These are phyloP conservation scores for Limnephilus marmoratus DNA, from an alignment of 2,888 invertebrate species.

Conservation along the genomic window DNA sequence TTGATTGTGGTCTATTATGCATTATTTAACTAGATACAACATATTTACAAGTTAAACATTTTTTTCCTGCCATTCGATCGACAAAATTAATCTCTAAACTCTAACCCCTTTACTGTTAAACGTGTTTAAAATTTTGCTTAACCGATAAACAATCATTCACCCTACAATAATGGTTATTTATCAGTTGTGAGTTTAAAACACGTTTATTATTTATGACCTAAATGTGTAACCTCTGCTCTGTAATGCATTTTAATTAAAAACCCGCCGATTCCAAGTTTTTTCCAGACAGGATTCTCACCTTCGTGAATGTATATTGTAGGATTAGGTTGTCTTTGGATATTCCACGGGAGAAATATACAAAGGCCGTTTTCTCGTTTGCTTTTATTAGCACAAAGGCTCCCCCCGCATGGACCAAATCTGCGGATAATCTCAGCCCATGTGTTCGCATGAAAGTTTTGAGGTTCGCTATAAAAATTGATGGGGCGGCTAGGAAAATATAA, in stretches of 20 bases:
- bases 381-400: constrained; percentile 47
- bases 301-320: neutral
- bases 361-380: constrained; percentile 53
- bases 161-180: too few relatives aligned
- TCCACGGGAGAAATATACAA: constrained; percentile 39
- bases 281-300: neutral
- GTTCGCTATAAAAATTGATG: constrained; percentile 9
- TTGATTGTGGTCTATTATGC: too few relatives aligned
- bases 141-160: too few relatives aligned
- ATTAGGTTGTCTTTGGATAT: constrained; percentile 7
- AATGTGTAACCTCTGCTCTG: neutral
- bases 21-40: too few relatives aligned
- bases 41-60: too few relatives aligned
- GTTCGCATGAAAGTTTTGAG: constrained; percentile 3
- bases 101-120: too few relatives aligned
- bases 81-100: too few relatives aligned
- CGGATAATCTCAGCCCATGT: constrained; percentile 28
- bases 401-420: constrained; percentile 10
- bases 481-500: neutral
- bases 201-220: too few relatives aligned
- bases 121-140: too few relatives aligned
- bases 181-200: too few relatives aligned
- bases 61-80: too few relatives aligned
- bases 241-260: neutral
- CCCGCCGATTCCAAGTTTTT: neutral